Evolutionary conservation across 2,113 vertebrate species (phyloP).

Genomic region (Telmatochromis brichardi): DNA sequence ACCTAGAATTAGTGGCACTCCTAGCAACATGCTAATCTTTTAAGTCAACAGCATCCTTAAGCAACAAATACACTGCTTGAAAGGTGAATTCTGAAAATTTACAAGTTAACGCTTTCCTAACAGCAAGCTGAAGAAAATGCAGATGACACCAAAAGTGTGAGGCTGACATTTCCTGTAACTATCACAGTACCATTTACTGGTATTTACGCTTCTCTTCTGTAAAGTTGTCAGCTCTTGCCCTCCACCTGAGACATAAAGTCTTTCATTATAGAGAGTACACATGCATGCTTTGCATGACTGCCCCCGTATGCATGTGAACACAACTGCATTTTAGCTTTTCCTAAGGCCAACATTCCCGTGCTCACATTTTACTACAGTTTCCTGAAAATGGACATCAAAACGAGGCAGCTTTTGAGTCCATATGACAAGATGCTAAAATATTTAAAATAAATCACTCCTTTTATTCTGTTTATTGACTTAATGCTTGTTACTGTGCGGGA

Average conservation of each 20-base stretch:
- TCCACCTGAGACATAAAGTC: not conserved
- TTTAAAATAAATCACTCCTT: no score
- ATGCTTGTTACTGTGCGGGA: no score
- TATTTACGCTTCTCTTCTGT: not conserved
- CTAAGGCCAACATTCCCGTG: no score
- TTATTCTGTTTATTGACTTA: no score
- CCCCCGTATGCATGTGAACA: no score
- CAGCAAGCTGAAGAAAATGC: not conserved
- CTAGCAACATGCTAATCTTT: not conserved
- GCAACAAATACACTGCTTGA: rapidly evolving
- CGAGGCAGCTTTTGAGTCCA: no score
- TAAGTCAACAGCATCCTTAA: not conserved
- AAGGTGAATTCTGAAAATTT: not conserved
- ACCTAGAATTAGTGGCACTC: not conserved
- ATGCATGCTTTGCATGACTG: no score
- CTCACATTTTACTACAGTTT: no score
- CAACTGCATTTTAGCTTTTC: no score
- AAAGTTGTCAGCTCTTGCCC: not conserved
- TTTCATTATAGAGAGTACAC: no score
- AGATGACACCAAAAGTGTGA: not conserved
- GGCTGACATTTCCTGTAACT: slow-evolving; percentile 19
- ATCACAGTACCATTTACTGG: not conserved
- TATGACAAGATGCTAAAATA: no score
- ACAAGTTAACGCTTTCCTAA: not conserved
- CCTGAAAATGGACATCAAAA: no score